phyloP scores from a whole-genome alignment of 2,888 invertebrate genomes.

The Hermaeophaga mercurialis region DNA sequence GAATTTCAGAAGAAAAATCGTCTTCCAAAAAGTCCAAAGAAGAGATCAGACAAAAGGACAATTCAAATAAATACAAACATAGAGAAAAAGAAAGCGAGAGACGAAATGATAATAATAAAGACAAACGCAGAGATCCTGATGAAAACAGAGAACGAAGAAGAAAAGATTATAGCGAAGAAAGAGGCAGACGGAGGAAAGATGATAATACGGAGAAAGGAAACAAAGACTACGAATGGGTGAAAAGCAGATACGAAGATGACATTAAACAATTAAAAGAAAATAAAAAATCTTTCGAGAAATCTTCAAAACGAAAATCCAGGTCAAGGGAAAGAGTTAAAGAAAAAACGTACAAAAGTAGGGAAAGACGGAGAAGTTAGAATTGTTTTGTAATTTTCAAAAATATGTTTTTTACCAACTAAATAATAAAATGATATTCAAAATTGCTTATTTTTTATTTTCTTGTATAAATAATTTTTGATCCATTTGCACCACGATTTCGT shows the following conservation, averaged over 20 bases:
- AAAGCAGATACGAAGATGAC: constrained; percentile 41
- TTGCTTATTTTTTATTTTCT: no score
- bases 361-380: constrained; percentile 37
- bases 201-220: constrained; percentile 20
- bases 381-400: no score
- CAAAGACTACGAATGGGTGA: constrained; percentile 39
- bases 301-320: constrained; percentile 33
- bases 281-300: constrained; percentile 25
- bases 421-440: no score
- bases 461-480: no score
- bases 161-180: constrained; percentile 29
- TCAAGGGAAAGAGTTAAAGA: constrained; percentile 32
- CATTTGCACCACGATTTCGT: no score
- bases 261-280: constrained; percentile 36
- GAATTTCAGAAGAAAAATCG: not conserved
- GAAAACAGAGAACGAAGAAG: constrained; percentile 14
- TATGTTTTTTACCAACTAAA: no score
- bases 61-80: constrained; percentile 16
- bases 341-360: constrained; percentile 28
- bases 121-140: constrained; percentile 20
- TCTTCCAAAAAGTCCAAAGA: constrained; percentile 5
- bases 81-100: constrained; percentile 19
- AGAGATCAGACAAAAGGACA: constrained; percentile 12
- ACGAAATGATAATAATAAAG: constrained; percentile 24
- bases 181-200: constrained; percentile 26